phyloP scores from a whole-genome alignment of 2,888 invertebrate genomes.

The Tupiocoris notatus region DNA sequence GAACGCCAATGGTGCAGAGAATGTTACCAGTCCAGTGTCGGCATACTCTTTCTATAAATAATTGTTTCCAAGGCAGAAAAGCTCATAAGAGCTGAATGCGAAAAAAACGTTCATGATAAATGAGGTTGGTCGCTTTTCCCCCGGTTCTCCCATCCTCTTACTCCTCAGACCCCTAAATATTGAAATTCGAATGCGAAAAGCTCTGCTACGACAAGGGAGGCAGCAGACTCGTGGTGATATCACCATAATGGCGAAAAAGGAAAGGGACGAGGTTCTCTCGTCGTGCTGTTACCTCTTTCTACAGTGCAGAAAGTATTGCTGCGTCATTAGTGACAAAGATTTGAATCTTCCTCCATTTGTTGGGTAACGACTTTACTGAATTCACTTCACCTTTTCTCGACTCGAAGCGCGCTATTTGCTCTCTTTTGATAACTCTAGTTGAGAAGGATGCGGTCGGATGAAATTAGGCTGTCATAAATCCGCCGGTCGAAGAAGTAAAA shows the following conservation, averaged over 20 bases:
- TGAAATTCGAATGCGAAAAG: constrained; percentile 8
- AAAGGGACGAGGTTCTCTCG: constrained; percentile 3
- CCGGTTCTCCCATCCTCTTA: not conserved
- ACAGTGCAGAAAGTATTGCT: constrained; percentile 15
- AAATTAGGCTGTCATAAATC: constrained; percentile 40
- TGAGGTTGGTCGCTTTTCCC: too few species aligned
- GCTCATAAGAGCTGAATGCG: not conserved
- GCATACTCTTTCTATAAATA: not conserved
- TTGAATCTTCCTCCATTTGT: constrained; percentile 30
- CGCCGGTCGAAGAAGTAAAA: constrained; percentile 10
- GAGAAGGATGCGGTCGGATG: constrained; percentile 8
- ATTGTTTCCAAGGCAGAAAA: not conserved
- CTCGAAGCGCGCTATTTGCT: not conserved
- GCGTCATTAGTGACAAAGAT: constrained; percentile 40
- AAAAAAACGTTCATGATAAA: not conserved
- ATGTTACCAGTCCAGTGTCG: too few species aligned
- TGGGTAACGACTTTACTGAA: constrained; percentile 31
- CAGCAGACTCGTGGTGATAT: not conserved
- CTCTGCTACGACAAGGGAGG: not conserved
- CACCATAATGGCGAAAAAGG: constrained; percentile 18
- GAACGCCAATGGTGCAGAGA: too few species aligned
- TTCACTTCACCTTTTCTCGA: constrained; percentile 16
- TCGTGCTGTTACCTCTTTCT: constrained; percentile 23
- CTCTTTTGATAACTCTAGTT: not conserved
- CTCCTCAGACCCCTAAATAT: constrained; percentile 1